A percentile compares a stretch with the other conserved stretches of the same genome.
phyloP scores from a whole-genome alignment of 2,113 vertebrate genomes.

The Bagarius yarrelli region DNA sequence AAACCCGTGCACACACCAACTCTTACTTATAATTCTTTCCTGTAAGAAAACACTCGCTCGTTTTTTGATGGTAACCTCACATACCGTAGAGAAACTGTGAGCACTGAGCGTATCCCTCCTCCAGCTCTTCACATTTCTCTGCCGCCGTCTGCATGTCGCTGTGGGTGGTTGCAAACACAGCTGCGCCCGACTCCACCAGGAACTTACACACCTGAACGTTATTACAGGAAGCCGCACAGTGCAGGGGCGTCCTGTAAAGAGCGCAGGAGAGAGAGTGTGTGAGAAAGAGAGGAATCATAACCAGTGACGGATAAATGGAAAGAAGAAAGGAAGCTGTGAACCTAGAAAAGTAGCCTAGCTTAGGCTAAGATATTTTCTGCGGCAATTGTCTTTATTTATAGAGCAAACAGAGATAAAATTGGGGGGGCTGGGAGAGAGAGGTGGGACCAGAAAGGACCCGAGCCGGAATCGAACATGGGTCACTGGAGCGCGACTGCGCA shows the following conservation, averaged over 20 bases:
- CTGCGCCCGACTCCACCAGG: conserved; percentile 89
- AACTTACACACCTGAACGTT: conserved; percentile 93
- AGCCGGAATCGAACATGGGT: too few species aligned
- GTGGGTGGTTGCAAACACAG: conserved; percentile 89
- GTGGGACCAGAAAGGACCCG: rapidly evolving
- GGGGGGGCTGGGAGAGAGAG: background rate
- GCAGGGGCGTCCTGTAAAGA: conserved; percentile 82
- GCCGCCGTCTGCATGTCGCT: conserved; percentile 93
- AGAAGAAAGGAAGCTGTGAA: too few species aligned
- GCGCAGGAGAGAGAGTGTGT: background rate
- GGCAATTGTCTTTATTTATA: too few species aligned
- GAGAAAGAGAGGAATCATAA: too few species aligned
- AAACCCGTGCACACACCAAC: conserved; percentile 12
- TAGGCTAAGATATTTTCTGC: too few species aligned
- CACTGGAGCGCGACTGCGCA: too few species aligned
- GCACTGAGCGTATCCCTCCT: conserved; percentile 92
- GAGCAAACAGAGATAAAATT: too few species aligned
- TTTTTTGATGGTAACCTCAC: conserved; percentile 18
- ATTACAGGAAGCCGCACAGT: conserved; percentile 95
- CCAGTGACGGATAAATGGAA: too few species aligned
- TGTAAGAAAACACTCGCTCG: background rate
- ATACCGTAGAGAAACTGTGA: conserved; percentile 93
- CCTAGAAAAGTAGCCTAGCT: too few species aligned
- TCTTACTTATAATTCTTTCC: background rate
- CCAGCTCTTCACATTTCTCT: conserved; percentile 94